Evolutionary conservation across 92 coral and sea anemone species (phyloP), one percentile per base, ranked within the genome.

Genomic region (Phymanthus crucifer): DNA sequence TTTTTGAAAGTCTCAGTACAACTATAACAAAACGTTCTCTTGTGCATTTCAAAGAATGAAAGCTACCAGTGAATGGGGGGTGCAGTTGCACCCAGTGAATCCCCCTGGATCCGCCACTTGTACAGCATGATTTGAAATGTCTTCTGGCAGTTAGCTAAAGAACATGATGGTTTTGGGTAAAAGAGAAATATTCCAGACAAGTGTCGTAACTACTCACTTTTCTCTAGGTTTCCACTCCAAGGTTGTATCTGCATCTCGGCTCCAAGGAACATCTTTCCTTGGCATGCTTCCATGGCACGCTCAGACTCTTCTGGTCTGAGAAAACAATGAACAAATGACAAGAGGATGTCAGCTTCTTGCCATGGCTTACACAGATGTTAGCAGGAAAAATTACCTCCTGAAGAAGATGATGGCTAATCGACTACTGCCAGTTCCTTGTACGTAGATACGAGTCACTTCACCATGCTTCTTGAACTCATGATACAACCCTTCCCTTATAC

Each of bases 391-490:
- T 35, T 66, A 93, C 99, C 99, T 93, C 85, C 97, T 90, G 50
- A 95, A 95, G 75, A 89, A 94, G 2, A 95, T 82, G 52, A 95
- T 75, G 19, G 99, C 99, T 80, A 83, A 93, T 72, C 99, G 85
- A 61, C 80, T 91, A 61, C 78, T 86, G 10, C 97, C 99, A 54
- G 91, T 86, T 43, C 99, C 99, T 73, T 90, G 93, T 66, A 93
- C 88, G 69, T 83, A 91, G 21, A 95, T 95, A 14, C 94, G 93
- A n/a, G 87, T 79, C 26, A 95, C 99, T 83, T 95, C 99, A 32
- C 99, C 99, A 85, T 95, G 93, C 73, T 95, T 95, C 87, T 95
- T 95, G 76, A 95, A 95, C 75, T 95, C 99, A 75, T 95, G 99
- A 74, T 90, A 95, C 57, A 95, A 82, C 0, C 99, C 99, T 52